Evolutionary conservation across 2,888 invertebrate species (phyloP).

Genomic region (Diplazon laetatorius): DNA sequence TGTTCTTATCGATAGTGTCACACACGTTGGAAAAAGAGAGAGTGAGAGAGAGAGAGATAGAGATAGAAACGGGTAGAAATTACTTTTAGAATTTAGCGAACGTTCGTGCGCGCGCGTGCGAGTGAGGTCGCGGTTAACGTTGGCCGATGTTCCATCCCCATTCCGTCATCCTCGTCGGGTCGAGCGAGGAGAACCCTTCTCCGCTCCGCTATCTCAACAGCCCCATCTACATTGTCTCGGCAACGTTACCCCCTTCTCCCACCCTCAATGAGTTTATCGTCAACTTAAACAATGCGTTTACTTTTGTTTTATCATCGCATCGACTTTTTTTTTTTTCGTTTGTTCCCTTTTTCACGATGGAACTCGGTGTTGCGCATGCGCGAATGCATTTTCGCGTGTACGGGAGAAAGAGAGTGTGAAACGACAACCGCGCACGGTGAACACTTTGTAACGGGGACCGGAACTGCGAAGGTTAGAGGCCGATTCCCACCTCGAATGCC

Average conservation of each 20-base stretch:
- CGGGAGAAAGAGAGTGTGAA: slow-evolving; percentile 2
- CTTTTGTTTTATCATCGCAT: slow-evolving; percentile 63
- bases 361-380: slow-evolving; percentile 5
- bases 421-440: slow-evolving; percentile 16
- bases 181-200: slow-evolving; percentile 53
- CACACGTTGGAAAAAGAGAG: not conserved
- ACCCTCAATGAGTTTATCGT: slow-evolving; percentile 73
- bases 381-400: slow-evolving; percentile 5
- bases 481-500: slow-evolving; percentile 64
- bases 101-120: slow-evolving; percentile 49
- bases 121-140: slow-evolving; percentile 4
- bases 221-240: slow-evolving; percentile 80
- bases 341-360: too few species aligned
- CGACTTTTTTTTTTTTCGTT: slow-evolving; percentile 55
- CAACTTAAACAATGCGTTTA: slow-evolving; percentile 73
- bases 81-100: slow-evolving; percentile 59
- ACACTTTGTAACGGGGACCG: slow-evolving; percentile 58
- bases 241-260: slow-evolving; percentile 66
- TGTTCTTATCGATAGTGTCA: slow-evolving; percentile 31
- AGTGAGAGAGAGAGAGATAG: slow-evolving; percentile 9
- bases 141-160: slow-evolving; percentile 30
- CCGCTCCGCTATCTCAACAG: slow-evolving; percentile 78
- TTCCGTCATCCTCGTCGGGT: slow-evolving; percentile 32
- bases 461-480: slow-evolving; percentile 63
- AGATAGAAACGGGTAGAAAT: slow-evolving; percentile 38